Conservation (phyloP, 2,113 vertebrate genomes). For the Nothocercus nigrocapillus region DNA sequence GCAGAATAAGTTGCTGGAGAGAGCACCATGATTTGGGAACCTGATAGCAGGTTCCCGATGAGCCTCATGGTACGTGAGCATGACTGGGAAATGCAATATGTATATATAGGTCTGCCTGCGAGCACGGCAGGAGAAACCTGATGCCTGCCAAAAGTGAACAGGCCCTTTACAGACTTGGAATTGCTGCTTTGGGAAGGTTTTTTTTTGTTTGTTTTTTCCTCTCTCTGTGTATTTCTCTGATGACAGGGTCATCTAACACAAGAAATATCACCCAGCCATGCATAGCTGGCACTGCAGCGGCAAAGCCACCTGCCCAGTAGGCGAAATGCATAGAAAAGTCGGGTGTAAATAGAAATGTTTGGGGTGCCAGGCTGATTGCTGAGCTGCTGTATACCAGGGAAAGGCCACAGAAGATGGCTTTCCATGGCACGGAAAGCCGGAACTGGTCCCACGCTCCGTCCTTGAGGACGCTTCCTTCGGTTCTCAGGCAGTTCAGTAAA, state of each 20-base stretch:
- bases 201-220: too few relatives aligned
- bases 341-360: neutral
- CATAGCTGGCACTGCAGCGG: neutral
- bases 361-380: neutral
- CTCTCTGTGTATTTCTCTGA: neutral
- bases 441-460: neutral
- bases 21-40: neutral
- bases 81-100: neutral
- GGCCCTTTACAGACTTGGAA: neutral
- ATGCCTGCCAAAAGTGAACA: neutral
- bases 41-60: accelerated
- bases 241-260: neutral
- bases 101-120: neutral
- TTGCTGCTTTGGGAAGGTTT: neutral
- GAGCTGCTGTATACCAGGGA: neutral
- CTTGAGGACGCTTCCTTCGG: neutral
- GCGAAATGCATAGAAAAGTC: neutral
- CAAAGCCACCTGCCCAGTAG: neutral
- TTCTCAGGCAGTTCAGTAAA: neutral
- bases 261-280: neutral
- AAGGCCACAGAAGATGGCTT: neutral
- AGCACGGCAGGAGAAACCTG: neutral
- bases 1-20: neutral
- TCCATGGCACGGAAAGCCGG: neutral
- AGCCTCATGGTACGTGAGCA: neutral